Evolutionary conservation across 2,797 vertebrate species (phyloP).

Genomic region (Tapirus indicus): DNA sequence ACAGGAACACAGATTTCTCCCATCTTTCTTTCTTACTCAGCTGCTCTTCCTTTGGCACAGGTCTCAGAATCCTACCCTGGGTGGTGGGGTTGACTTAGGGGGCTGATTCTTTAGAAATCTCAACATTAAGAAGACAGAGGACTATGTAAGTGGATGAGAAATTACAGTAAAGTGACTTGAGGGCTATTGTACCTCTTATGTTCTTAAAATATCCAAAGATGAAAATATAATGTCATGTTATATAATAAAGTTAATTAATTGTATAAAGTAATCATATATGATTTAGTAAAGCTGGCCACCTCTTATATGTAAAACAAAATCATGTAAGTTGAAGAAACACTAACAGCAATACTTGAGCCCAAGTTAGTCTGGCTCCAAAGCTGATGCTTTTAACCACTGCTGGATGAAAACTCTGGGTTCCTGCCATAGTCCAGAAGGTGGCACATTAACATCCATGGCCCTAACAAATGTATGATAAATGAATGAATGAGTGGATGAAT

Average conservation of each 20-base stretch:
- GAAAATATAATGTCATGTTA: neutral
- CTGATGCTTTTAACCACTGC: neutral
- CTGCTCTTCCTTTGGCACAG: neutral
- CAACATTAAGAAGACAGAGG: neutral
- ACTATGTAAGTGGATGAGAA: neutral
- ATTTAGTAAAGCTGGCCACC: neutral
- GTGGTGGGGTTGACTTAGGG: neutral
- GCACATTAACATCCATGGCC: neutral
- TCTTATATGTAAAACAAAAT: neutral
- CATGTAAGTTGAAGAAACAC: neutral
- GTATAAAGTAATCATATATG: neutral
- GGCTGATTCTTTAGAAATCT: neutral
- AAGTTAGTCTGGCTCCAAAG: neutral
- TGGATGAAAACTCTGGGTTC: neutral
- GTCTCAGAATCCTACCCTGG: neutral
- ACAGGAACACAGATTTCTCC: neutral
- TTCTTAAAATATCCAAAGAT: conserved; percentile 25
- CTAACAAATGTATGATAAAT: neutral
- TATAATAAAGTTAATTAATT: neutral
- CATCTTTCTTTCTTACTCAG: neutral
- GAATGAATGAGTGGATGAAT: neutral
- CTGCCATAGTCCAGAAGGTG: neutral
- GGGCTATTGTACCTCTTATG: neutral
- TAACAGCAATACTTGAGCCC: neutral
- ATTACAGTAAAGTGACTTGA: neutral